Percentiles rank a stretch among this genome's conserved stretches.
These are phyloP conservation scores for Zapornia atra DNA, from an alignment of 2,113 vertebrate genomes.

Conservation along the genomic window DNA sequence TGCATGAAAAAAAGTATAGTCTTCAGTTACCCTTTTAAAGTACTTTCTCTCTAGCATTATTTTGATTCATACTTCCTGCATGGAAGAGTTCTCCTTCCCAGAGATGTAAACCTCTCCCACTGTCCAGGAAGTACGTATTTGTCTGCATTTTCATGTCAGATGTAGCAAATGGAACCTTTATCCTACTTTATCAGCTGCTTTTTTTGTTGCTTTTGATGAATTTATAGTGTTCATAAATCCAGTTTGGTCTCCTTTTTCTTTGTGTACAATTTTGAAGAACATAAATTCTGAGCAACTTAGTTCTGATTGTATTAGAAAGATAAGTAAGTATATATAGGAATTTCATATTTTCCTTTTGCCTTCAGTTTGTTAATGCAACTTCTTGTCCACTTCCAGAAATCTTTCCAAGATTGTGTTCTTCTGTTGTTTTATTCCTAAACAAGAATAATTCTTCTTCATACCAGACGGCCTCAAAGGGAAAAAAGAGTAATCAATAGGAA, in stretches of 20 bases:
- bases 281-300: background rate
- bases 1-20: background rate
- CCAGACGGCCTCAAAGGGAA: background rate
- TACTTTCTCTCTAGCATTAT: background rate
- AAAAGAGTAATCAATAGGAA: background rate
- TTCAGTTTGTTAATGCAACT: background rate
- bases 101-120: background rate
- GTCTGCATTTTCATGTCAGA: background rate
- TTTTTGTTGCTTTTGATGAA: background rate
- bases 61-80: background rate
- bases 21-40: background rate
- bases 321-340: background rate
- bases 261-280: background rate
- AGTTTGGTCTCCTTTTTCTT: background rate
- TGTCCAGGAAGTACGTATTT: background rate
- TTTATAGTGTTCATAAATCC: background rate
- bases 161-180: background rate
- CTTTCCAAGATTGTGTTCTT: background rate
- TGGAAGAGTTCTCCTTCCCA: background rate
- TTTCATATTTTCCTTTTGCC: background rate
- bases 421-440: background rate
- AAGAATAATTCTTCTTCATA: background rate
- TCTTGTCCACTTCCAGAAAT: background rate
- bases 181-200: background rate
- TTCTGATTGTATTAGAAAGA: background rate